These are phyloP conservation scores for Melanotaenia maccullochi DNA, from an alignment of 2,797 vertebrate species.

Conservation along the genomic window DNA sequence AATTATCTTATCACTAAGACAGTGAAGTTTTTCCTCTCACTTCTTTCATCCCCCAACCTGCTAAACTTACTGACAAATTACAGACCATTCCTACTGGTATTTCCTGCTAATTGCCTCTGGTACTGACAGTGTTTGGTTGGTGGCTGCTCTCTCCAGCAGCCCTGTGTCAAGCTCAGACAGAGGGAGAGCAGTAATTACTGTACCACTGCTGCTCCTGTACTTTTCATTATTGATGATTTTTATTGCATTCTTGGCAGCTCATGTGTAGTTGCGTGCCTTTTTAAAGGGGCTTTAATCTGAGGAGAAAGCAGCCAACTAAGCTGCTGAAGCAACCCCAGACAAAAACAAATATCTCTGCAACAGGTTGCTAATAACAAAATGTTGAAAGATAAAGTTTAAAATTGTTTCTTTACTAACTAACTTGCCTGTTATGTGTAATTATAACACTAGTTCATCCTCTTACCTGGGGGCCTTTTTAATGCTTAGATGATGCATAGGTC, in stretches of 20 bases:
- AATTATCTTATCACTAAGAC: constrained; percentile 18
- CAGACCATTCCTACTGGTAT: constrained; percentile 26
- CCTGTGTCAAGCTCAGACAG: constrained; percentile 34
- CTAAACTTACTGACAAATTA: constrained; percentile 46
- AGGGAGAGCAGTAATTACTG: constrained; percentile 53
- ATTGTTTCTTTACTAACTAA: too few species aligned
- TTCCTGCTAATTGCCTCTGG: constrained; percentile 56
- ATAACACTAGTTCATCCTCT: too few species aligned
- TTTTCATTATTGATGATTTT: constrained; percentile 45
- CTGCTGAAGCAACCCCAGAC: background rate
- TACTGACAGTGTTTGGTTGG: constrained; percentile 46
- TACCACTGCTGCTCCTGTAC: constrained; percentile 2
- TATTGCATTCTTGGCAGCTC: constrained; percentile 47
- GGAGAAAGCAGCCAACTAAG: constrained; percentile 28
- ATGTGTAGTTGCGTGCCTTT: constrained; percentile 7
- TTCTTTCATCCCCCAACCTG: constrained; percentile 1
- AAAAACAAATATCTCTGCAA: background rate
- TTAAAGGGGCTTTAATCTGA: constrained; percentile 30
- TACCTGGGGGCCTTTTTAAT: too few species aligned
- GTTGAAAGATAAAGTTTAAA: too few species aligned
- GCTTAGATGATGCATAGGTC: background rate
- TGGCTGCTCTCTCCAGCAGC: constrained; percentile 22
- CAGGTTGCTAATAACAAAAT: too few species aligned
- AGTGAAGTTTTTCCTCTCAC: constrained; percentile 6
- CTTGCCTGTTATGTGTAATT: too few species aligned